phyloP scores from a whole-genome alignment of 2,888 invertebrate species.

The Sinopyrophorus schimmeli region DNA sequence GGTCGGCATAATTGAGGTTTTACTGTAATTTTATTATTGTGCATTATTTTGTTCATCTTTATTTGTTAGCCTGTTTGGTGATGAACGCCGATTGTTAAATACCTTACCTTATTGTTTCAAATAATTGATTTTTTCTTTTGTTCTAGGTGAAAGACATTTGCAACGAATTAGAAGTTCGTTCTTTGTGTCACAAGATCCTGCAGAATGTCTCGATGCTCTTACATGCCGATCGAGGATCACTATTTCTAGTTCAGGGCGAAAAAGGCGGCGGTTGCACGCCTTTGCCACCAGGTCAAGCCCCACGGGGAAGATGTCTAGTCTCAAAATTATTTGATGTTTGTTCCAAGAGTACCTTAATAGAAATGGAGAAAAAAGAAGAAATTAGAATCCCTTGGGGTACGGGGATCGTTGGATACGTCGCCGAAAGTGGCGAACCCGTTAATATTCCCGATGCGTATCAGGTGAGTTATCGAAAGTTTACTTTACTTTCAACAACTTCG shows the following conservation, averaged over 20 bases:
- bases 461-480: constrained; percentile 58
- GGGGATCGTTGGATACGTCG: constrained; percentile 94
- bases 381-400: constrained; percentile 94
- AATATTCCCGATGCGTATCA: constrained; percentile 96
- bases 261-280: constrained; percentile 52
- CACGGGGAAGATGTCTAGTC: constrained; percentile 72
- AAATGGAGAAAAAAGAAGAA: constrained; percentile 91
- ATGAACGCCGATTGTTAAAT: too few relatives aligned
- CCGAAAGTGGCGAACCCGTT: constrained; percentile 88
- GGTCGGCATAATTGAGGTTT: too few relatives aligned
- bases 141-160: constrained; percentile 90
- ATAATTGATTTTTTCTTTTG: constrained; percentile 35
- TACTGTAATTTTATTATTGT: too few relatives aligned
- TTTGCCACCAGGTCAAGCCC: constrained; percentile 47
- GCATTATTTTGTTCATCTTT: too few relatives aligned
- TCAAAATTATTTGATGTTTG: constrained; percentile 96
- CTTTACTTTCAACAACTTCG: too few relatives aligned
- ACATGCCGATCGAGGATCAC: constrained; percentile 89
- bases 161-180: constrained; percentile 92
- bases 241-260: constrained; percentile 86
- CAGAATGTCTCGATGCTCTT: constrained; percentile 92
- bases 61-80: too few relatives aligned
- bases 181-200: constrained; percentile 92
- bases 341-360: constrained; percentile 87
- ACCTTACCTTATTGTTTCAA: too few relatives aligned